phyloP scores from a whole-genome alignment of 1,140 invertebrate genomes.

The Drosophila busckii region DNA sequence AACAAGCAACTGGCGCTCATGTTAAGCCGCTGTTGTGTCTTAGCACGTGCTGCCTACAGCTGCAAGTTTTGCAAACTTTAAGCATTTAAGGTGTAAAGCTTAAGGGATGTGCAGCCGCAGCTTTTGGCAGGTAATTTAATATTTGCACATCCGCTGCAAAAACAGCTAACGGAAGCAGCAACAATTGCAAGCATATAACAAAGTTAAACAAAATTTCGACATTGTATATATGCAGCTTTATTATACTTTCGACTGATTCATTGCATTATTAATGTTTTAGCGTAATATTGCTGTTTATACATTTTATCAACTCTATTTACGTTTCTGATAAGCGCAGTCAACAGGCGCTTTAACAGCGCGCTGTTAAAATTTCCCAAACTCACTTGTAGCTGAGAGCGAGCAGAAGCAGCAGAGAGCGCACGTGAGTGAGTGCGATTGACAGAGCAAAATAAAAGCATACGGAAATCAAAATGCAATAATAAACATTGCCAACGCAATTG shows the following conservation, averaged over 20 bases:
- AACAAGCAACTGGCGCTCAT: constrained; percentile 19
- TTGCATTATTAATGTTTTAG: constrained; percentile 4
- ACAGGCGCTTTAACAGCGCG: constrained; percentile 19
- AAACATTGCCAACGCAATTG: constrained; percentile 37
- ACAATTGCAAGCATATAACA: not conserved
- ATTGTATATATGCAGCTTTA: constrained; percentile 1
- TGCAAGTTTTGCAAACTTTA: constrained; percentile 26
- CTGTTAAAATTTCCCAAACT: constrained; percentile 33
- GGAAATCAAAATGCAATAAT: constrained; percentile 74
- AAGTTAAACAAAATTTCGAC: constrained; percentile 2
- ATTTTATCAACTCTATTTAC: constrained; percentile 23
- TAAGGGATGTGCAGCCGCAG: not conserved
- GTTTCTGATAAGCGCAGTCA: constrained; percentile 26
- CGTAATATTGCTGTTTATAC: not conserved
- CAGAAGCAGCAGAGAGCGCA: constrained; percentile 2
- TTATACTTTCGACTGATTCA: constrained; percentile 26
- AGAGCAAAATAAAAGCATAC: constrained; percentile 40
- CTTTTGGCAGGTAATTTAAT: constrained; percentile 14
- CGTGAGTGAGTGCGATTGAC: constrained; percentile 13
- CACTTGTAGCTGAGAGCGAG: constrained; percentile 41
- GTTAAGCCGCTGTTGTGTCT: constrained; percentile 10
- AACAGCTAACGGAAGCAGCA: constrained; percentile 6
- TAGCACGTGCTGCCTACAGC: constrained; percentile 55
- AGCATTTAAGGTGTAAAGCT: constrained; percentile 25
- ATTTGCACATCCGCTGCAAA: constrained; percentile 18